These are phyloP conservation scores for Pollenia griseotomentosa DNA, from an alignment of 2,888 invertebrate genomes.

Conservation along the genomic window DNA sequence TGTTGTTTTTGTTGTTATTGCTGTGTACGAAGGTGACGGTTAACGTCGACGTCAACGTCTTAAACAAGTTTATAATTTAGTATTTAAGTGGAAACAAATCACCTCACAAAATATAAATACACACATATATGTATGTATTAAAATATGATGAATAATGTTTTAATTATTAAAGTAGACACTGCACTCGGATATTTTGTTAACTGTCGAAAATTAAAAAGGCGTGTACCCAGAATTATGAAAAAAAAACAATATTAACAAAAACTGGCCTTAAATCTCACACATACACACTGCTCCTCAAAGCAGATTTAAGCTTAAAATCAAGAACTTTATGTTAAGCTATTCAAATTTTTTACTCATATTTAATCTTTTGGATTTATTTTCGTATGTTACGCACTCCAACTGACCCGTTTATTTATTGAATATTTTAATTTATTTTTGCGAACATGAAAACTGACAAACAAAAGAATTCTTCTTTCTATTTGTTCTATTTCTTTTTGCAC, in stretches of 20 bases:
- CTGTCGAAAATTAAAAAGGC: constrained; percentile 53
- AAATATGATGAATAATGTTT: constrained; percentile 26
- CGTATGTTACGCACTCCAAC: constrained; percentile 29
- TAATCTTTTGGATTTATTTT: background rate
- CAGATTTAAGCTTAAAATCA: constrained; percentile 22
- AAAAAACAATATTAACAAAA: constrained; percentile 33
- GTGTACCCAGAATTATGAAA: constrained; percentile 31
- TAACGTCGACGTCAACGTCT: constrained; percentile 56
- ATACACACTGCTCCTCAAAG: constrained; percentile 10
- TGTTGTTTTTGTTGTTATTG: constrained; percentile 19
- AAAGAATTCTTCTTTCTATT: constrained; percentile 45
- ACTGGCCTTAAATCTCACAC: constrained; percentile 27
- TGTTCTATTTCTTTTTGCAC: constrained; percentile 62
- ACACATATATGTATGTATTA: constrained; percentile 17
- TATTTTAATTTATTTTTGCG: constrained; percentile 40
- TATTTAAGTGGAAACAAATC: constrained; percentile 39
- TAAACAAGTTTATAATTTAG: constrained; percentile 65
- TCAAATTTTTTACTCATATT: constrained; percentile 29
- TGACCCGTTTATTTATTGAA: constrained; percentile 44
- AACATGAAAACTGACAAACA: constrained; percentile 10
- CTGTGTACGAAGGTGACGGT: constrained; percentile 67
- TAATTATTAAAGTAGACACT: constrained; percentile 38
- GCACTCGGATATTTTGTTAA: constrained; percentile 19
- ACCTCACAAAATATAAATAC: constrained; percentile 25
- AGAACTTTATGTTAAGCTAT: background rate